Conservation (phyloP, 2,888 invertebrate species). For the Dendrolimus pini region DNA sequence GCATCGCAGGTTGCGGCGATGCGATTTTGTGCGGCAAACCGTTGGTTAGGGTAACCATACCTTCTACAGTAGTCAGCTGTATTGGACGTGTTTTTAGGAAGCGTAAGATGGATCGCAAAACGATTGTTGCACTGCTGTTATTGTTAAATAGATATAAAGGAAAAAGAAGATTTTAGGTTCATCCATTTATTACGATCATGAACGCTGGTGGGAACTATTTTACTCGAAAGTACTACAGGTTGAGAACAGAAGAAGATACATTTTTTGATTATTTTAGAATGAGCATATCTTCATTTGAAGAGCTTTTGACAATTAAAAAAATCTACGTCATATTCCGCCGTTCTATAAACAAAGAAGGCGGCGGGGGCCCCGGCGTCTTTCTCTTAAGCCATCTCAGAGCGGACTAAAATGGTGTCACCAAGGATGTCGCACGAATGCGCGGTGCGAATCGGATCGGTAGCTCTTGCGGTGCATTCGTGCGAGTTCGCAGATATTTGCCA, state of each 20-base stretch:
- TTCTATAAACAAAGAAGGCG: constrained; percentile 10
- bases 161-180: constrained; percentile 4
- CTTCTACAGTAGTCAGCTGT: constrained; percentile 3
- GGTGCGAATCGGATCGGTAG: constrained; percentile 18
- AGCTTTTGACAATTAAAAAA: constrained; percentile 12
- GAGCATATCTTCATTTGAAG: constrained; percentile 11
- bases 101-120: constrained; percentile 8
- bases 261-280: constrained; percentile 24
- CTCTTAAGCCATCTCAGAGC: constrained; percentile 17
- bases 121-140: constrained; percentile 7
- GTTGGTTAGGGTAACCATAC: not conserved
- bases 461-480: constrained; percentile 15
- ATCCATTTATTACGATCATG: constrained; percentile 6
- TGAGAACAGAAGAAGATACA: constrained; percentile 7
- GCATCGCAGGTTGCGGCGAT: not conserved
- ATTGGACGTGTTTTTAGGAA: constrained; percentile 9
- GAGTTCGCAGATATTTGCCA: constrained; percentile 18
- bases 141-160: constrained; percentile 8
- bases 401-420: constrained; percentile 18
- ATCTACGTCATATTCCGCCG: constrained; percentile 18
- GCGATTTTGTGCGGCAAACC: too few relatives aligned
- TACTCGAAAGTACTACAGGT: constrained; percentile 4
- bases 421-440: constrained; percentile 18
- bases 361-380: constrained; percentile 7
- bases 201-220: constrained; percentile 5